phyloP scores from a whole-genome alignment of 1,140 invertebrate species.

The Matsumurasca onukii region DNA sequence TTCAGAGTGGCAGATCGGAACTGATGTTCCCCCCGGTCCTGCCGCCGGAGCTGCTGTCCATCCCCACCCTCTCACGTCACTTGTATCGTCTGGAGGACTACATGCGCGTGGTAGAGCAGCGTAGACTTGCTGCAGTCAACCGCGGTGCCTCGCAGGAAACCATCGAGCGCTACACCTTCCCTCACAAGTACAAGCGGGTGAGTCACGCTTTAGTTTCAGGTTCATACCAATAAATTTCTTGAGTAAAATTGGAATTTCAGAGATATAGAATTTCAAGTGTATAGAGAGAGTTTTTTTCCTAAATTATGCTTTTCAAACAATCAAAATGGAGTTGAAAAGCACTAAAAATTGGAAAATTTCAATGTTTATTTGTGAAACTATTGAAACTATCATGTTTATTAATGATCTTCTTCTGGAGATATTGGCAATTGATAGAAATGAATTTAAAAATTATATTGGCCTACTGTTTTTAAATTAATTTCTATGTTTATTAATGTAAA shows the following conservation, averaged over 20 bases:
- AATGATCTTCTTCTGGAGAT: too few relatives aligned
- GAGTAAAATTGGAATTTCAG: not conserved
- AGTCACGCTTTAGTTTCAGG: slow-evolving; percentile 43
- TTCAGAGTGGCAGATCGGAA: slow-evolving; percentile 42
- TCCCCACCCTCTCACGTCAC: slow-evolving; percentile 55
- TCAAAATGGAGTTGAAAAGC: too few relatives aligned
- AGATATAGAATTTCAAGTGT: not conserved
- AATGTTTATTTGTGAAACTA: too few relatives aligned
- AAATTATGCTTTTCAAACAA: too few relatives aligned
- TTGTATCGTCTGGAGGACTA: slow-evolving; percentile 52
- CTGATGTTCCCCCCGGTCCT: slow-evolving; percentile 55
- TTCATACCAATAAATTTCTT: not conserved
- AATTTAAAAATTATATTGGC: too few relatives aligned
- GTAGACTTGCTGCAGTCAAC: slow-evolving; percentile 56
- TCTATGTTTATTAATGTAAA: too few relatives aligned
- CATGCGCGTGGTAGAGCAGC: slow-evolving; percentile 57
- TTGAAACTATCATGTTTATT: too few relatives aligned
- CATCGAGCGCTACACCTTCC: slow-evolving; percentile 83
- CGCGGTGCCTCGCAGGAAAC: slow-evolving; percentile 70
- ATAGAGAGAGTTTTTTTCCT: too few relatives aligned
- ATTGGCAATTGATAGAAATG: too few relatives aligned
- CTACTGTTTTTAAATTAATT: too few relatives aligned
- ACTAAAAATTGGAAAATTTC: too few relatives aligned
- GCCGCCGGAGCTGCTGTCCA: slow-evolving; percentile 56
- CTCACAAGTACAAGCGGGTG: slow-evolving; percentile 80